Evolutionary conservation across 1,140 invertebrate species (phyloP).

Genomic region (Leptinotarsa defecta): DNA sequence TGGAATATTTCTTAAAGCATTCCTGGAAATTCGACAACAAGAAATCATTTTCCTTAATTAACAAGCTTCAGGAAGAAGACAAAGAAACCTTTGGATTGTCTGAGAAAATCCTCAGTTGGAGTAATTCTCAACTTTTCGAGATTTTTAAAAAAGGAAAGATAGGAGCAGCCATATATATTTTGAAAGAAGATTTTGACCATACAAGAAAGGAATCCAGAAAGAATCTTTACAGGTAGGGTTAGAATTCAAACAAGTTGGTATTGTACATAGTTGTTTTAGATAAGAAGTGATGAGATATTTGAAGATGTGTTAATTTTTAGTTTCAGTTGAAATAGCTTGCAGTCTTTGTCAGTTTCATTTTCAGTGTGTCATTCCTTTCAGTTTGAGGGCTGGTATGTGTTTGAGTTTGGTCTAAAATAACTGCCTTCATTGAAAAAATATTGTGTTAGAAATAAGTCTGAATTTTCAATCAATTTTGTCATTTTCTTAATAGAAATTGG

Average conservation of each 20-base stretch:
- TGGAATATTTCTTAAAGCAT: conserved; percentile 78
- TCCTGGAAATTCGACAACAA: conserved; percentile 82
- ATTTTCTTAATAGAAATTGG: too few species aligned
- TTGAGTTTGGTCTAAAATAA: too few species aligned
- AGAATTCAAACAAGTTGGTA: too few species aligned
- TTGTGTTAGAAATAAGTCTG: too few species aligned
- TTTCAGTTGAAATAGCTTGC: too few species aligned
- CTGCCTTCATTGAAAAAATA: too few species aligned
- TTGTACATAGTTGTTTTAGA: too few species aligned
- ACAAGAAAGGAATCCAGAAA: not conserved
- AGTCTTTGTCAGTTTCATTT: too few species aligned
- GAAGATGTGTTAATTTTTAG: not conserved
- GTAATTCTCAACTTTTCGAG: conserved; percentile 63
- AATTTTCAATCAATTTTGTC: too few species aligned
- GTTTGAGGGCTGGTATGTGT: too few species aligned
- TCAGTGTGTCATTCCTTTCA: too few species aligned
- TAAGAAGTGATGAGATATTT: too few species aligned
- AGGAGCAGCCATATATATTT: not conserved
- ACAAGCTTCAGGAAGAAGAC: conserved; percentile 11
- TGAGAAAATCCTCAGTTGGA: not conserved
- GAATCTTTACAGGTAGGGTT: not conserved
- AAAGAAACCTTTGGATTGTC: not conserved
- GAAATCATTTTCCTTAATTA: conserved; percentile 62
- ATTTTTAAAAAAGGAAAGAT: not conserved
- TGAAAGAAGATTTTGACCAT: conserved; percentile 13